Base-by-base conservation (phyloP, 2,797 vertebrate genomes). In the Ispidina lecontei region DNA sequence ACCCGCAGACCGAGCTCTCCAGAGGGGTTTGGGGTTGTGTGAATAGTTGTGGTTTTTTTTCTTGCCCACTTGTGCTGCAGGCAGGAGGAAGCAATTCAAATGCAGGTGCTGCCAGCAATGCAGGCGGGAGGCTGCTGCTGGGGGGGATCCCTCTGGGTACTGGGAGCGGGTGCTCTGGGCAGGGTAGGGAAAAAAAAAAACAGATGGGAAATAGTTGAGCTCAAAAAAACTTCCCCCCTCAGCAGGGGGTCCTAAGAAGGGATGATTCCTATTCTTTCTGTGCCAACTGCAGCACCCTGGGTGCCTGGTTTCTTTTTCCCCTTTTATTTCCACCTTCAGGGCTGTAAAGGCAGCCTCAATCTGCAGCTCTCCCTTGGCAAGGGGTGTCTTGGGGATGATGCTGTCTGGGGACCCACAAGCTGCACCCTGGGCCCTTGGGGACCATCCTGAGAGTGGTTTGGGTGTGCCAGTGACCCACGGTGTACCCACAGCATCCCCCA, bases 351-450 rank as follows among this genome's bases (percentile, higher is more conserved):
- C 37, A 41, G 49, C 43, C 19, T 77, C 3, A 1, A 4, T 43
- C 12, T 2, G 20, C 77, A 55, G 21, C 43, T 43, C 55, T 59
- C 26, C 41, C 20, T 77, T 29, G 26, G n/a, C 46, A 12, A 26
- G 23, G 0, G 7, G 3, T 21, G 9, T 26, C 47, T 65, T 0
- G 0, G 5, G 29, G 49, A 31, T 1, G 15, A 35, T 25, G 78
- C 31, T 1, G 0, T 7, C 46, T 2, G 0, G 3, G 49, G 37
- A 25, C 29, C 18, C 21, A 1, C 18, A 2, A 15, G 47, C 47
- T 43, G 46, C 29, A 5, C 18, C 25, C 29, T 23, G 25, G 54
- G 77, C 65, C 39, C 28, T 18, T 46, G 78, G 29, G 60, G 43
- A 44, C 43, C 35, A 5, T 68, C 37, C 39, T 5, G 5, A 29